Percentiles rank a stretch among this genome's conserved stretches.
Conservation (phyloP, 2,797 vertebrate genomes). For the Vultur gryphus region DNA sequence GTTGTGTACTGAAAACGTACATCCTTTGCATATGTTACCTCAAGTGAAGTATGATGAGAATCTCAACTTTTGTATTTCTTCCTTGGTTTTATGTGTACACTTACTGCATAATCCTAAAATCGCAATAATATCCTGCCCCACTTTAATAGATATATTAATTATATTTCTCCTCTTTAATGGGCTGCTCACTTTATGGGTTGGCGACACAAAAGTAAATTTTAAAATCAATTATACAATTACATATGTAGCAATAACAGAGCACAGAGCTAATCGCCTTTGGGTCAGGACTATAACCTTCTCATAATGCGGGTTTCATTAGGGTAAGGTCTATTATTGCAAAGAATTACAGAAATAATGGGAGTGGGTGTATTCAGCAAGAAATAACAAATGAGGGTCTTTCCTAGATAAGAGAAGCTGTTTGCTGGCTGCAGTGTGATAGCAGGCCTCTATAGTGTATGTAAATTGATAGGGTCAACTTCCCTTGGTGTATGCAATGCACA, state of each 20-base stretch:
- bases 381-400: slow-evolving; percentile 86
- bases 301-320: slow-evolving; percentile 84
- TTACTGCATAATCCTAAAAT: neutral
- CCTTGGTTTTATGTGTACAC: neutral
- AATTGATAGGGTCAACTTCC: slow-evolving; percentile 79
- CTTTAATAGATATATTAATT: slow-evolving; percentile 71
- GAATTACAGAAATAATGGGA: slow-evolving; percentile 78
- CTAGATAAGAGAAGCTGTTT: slow-evolving; percentile 83
- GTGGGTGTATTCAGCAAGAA: slow-evolving; percentile 82
- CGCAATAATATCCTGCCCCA: neutral
- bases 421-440: slow-evolving; percentile 75
- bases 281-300: slow-evolving; percentile 78
- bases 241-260: slow-evolving; percentile 78
- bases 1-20: neutral
- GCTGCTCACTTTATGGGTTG: slow-evolving; percentile 67
- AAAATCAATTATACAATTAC: slow-evolving; percentile 87
- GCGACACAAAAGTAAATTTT: slow-evolving; percentile 77
- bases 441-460: slow-evolving; percentile 73
- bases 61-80: neutral
- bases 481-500: slow-evolving; percentile 38
- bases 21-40: neutral
- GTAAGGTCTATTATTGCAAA: slow-evolving; percentile 76
- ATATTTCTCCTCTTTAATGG: slow-evolving; percentile 66
- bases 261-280: slow-evolving; percentile 79
- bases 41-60: neutral